Evolutionary conservation across 2,888 invertebrate genomes (phyloP), one percentile per base, ranked within the genome.

Genomic region (Diogma glabrata): DNA sequence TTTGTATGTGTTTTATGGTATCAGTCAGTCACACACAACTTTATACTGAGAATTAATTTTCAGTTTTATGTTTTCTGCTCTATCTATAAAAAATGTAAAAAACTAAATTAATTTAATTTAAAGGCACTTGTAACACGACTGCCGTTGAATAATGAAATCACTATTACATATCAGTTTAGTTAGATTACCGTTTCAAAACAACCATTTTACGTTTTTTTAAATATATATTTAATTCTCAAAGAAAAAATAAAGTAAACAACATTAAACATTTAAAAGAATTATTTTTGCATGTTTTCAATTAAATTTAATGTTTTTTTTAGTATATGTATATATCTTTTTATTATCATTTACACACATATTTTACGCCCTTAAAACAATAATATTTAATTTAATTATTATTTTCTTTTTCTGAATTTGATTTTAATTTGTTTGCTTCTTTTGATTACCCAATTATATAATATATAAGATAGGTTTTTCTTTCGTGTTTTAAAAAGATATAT

Each of bases 211-310:
- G 4, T 33, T 30, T 47, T 28, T 47, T 47, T 26, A 47, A 47
- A 47, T 47, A 47, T 47, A 47, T 26, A 30, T 47, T 47, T 47
- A 28, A 47, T 47, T 47, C 23, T 47, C 47, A 26, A 47, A 47
- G 28, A 47, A 47, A 47, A 47, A 47, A 47, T 28, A 28, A 47
- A 47, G 28, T 47, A 28, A 28, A 47, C 26, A 47, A 26, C 26
- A 28, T 47, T 47, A 47, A 47, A 47, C 47, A 47, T 47, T 47
- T 47, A 47, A 47, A 47, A 47, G 47, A 47, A 30, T 28, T 47
- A 22, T 47, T 47, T 43, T 43, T 47, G 20, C 17, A 28, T 47
- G 30, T 16, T 16, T 24, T 46, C 46, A 43, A 43, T 22, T 43
- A 23, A 43, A 22, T 43, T 43, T 43, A 14, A 43, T 22, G n/a